Evolutionary conservation across 1,140 invertebrate species (phyloP).

Genomic region (Batillaria attramentaria): DNA sequence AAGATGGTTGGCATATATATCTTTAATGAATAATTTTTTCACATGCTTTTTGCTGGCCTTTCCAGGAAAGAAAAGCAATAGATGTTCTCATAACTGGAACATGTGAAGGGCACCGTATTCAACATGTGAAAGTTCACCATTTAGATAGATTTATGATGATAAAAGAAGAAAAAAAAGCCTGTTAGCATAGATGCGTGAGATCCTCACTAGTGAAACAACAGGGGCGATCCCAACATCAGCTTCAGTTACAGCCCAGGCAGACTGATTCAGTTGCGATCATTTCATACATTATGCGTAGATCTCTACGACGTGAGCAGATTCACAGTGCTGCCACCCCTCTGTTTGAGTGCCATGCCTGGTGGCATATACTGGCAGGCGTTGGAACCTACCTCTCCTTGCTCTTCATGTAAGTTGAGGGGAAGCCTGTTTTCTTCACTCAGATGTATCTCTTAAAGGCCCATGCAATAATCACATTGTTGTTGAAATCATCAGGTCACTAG

Average conservation of each 20-base stretch:
- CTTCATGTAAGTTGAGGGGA: constrained; percentile 21
- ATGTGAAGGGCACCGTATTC: not conserved
- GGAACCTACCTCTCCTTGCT: constrained; percentile 22
- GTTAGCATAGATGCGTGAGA: not conserved
- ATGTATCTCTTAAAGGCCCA: too few relatives aligned
- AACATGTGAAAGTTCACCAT: not conserved
- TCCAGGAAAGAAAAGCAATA: too few relatives aligned
- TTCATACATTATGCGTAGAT: not conserved
- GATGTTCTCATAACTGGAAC: too few relatives aligned
- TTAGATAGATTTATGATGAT: not conserved
- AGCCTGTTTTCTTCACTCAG: too few relatives aligned
- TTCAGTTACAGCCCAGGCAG: not conserved
- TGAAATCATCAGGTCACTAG: too few relatives aligned
- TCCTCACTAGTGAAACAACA: not conserved
- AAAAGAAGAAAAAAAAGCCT: not conserved
- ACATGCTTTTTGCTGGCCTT: too few relatives aligned
- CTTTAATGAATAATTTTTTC: too few relatives aligned
- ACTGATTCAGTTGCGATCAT: not conserved
- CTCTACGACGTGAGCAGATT: constrained; percentile 20
- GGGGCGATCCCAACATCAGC: not conserved
- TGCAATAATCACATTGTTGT: too few relatives aligned
- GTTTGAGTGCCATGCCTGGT: constrained; percentile 31
- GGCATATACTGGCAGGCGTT: constrained; percentile 16
- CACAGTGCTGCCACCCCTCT: constrained; percentile 24
- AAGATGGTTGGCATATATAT: too few relatives aligned